phyloP scores from a whole-genome alignment of 2,888 invertebrate genomes.

The Drosophila peninsularis region DNA sequence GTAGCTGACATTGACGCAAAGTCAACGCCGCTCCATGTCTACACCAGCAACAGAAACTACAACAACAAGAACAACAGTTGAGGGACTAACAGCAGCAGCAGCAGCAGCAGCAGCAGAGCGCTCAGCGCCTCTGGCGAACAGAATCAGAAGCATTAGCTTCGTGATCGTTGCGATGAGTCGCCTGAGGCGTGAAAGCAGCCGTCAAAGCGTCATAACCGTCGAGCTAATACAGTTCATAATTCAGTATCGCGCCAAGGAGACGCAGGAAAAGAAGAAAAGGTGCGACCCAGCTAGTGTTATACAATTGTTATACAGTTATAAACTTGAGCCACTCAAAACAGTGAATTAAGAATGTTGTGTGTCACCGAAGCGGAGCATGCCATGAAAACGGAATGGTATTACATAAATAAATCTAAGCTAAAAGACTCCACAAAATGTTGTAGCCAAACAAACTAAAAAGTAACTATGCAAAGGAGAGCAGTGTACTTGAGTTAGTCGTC shows the following conservation, averaged over 20 bases:
- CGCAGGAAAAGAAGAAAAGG: conserved; percentile 83
- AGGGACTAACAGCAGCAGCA: conserved; percentile 23
- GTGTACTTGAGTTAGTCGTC: conserved; percentile 21
- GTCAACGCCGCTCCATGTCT: conserved; percentile 62
- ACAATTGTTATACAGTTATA: neutral
- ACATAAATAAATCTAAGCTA: conserved; percentile 39
- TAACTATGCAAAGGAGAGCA: conserved; percentile 26
- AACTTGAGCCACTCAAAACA: neutral
- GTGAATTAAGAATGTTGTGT: conserved; percentile 62
- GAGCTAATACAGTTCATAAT: conserved; percentile 85
- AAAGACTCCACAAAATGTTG: conserved; percentile 24
- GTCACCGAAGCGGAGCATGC: conserved; percentile 68
- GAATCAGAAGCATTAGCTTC: conserved; percentile 57
- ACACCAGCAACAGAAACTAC: conserved; percentile 43
- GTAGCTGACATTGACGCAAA: conserved; percentile 68
- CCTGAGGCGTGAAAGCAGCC: conserved; percentile 80
- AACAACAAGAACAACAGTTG: conserved; percentile 32
- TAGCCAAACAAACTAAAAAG: neutral
- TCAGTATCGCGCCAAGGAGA: conserved; percentile 83
- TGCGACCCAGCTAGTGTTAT: conserved; percentile 52
- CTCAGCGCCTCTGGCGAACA: conserved; percentile 21
- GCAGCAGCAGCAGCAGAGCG: conserved; percentile 28
- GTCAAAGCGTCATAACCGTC: conserved; percentile 84
- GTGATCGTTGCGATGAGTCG: conserved; percentile 80
- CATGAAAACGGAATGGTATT: conserved; percentile 73